These are phyloP conservation scores for Vipera ursinii DNA, from an alignment of 2,797 vertebrate species.

Conservation along the genomic window DNA sequence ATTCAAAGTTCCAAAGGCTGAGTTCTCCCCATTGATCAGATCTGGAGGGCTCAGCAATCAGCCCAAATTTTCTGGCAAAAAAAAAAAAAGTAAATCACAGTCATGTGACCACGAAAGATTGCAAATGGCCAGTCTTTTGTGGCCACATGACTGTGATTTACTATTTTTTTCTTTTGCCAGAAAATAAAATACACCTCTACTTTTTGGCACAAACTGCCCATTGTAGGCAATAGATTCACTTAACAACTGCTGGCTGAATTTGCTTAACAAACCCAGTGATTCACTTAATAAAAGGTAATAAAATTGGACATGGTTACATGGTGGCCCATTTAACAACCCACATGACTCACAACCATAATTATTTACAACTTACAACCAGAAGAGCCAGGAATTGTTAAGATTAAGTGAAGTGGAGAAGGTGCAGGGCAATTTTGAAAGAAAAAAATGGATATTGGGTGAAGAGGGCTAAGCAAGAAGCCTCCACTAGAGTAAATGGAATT, in stretches of 20 bases:
- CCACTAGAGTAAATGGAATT: background rate
- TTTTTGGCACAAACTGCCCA: background rate
- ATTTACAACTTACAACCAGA: too few relatives aligned
- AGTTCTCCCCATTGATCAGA: background rate
- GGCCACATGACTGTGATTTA: background rate
- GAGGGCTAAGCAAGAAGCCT: background rate
- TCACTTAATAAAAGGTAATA: background rate
- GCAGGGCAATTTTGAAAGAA: background rate
- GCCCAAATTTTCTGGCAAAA: too few relatives aligned
- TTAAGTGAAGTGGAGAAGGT: background rate
- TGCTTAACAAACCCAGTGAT: accelerated
- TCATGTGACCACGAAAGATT: background rate
- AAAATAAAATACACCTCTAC: background rate
- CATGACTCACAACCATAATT: background rate
- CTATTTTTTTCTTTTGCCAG: background rate
- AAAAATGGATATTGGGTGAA: background rate
- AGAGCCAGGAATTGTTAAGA: background rate
- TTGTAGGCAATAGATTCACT: background rate
- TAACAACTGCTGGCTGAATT: background rate
- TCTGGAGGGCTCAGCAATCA: background rate
- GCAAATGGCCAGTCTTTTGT: background rate
- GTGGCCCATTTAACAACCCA: background rate
- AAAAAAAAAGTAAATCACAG: background rate
- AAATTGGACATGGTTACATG: background rate
- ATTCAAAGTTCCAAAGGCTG: background rate